These are phyloP conservation scores for Eumaeus atala DNA, from an alignment of 1,140 invertebrate species.

Conservation along the genomic window DNA sequence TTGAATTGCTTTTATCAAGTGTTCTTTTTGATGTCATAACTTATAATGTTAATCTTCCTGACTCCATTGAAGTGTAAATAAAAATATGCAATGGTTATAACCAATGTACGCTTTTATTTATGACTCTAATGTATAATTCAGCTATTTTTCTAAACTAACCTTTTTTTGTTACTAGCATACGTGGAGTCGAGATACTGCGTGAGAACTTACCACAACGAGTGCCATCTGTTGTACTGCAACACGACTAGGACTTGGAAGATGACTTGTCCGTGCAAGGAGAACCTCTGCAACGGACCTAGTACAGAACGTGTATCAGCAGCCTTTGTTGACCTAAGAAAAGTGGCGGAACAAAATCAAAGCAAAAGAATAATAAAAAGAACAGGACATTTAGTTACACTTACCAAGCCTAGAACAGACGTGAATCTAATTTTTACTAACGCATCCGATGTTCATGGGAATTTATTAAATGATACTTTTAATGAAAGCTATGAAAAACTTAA, in stretches of 20 bases:
- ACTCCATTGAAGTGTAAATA: too few species aligned
- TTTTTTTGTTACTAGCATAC: slow-evolving; percentile 38
- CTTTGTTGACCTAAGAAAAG: slow-evolving; percentile 39
- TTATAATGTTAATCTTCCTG: too few species aligned
- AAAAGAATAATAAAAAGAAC: slow-evolving; percentile 34
- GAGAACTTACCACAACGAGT: slow-evolving; percentile 65
- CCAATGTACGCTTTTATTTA: too few species aligned
- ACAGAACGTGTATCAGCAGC: slow-evolving; percentile 49
- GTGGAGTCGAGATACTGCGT: slow-evolving; percentile 65
- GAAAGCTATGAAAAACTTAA: slow-evolving; percentile 15
- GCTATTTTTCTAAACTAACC: slow-evolving; percentile 11
- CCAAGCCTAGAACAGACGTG: slow-evolving; percentile 19
- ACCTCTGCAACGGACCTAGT: slow-evolving; percentile 70
- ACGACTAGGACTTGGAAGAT: slow-evolving; percentile 65
- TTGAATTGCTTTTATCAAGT: too few species aligned
- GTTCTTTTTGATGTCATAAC: too few species aligned
- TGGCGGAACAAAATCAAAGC: slow-evolving; percentile 36
- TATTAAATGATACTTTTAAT: slow-evolving; percentile 12
- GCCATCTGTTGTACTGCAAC: slow-evolving; percentile 66
- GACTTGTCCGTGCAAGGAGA: slow-evolving; percentile 71
- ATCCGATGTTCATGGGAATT: slow-evolving; percentile 19
- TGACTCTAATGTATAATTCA: too few species aligned
- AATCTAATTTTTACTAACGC: slow-evolving; percentile 31
- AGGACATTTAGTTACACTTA: slow-evolving; percentile 18
- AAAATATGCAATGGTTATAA: too few species aligned